A percentile compares a stretch with the other conserved stretches of the same genome.
phyloP scores from a whole-genome alignment of 1,140 invertebrate species.

The Mamestra configurata region DNA sequence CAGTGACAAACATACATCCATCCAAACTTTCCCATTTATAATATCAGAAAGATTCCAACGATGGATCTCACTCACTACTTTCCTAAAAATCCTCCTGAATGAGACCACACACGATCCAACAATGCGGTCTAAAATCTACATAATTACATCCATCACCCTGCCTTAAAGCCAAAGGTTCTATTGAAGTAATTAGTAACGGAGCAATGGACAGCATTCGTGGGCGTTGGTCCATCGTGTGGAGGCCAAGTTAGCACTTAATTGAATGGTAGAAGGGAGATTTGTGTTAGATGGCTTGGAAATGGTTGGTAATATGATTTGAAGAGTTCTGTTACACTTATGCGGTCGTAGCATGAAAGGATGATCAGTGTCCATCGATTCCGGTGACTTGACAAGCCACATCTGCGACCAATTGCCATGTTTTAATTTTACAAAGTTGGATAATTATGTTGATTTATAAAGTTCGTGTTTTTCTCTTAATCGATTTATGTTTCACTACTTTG shows the following conservation, averaged over 20 bases:
- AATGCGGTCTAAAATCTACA: not conserved
- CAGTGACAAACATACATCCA: no score
- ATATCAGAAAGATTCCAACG: no score
- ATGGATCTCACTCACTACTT: no score
- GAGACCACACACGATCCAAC: not conserved
- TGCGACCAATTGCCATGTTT: no score
- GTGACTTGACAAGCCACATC: no score
- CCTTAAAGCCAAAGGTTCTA: slow-evolving; percentile 1
- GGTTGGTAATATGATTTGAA: not conserved
- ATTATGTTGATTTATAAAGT: no score
- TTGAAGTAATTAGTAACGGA: slow-evolving; percentile 10
- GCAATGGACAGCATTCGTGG: slow-evolving; percentile 2
- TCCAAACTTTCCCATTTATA: no score
- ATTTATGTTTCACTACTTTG: no score
- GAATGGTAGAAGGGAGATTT: not conserved
- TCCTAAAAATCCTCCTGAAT: not conserved
- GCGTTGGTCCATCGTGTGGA: not conserved
- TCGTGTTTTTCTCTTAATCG: no score
- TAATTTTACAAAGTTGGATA: no score
- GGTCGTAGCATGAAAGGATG: no score
- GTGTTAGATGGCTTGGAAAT: not conserved
- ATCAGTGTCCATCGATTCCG: no score
- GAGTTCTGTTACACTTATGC: not conserved
- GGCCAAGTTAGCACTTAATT: slow-evolving; percentile 2
- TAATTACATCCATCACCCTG: slow-evolving; percentile 15